Percentiles rank a stretch among this genome's conserved stretches.
phyloP scores from a whole-genome alignment of 2,888 invertebrate species.

The Trichogramma dendrolimi region DNA sequence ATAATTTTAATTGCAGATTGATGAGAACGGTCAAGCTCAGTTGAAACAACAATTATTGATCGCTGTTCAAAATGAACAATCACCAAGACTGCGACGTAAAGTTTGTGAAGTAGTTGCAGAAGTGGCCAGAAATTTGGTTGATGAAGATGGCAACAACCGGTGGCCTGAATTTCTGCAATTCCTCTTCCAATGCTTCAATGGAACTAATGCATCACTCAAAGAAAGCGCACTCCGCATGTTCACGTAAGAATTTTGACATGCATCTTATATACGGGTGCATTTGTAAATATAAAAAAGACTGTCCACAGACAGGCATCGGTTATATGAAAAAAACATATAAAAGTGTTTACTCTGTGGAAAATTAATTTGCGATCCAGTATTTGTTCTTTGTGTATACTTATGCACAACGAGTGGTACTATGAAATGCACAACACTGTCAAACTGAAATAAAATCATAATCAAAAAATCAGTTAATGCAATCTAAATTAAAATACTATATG shows the following conservation, averaged over 20 bases:
- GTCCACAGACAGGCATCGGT: constrained; percentile 24
- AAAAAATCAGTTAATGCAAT: background rate
- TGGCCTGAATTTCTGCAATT: constrained; percentile 97
- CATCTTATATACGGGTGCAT: constrained; percentile 52
- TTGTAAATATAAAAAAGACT: background rate
- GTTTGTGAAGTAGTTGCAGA: constrained; percentile 96
- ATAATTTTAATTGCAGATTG: constrained; percentile 54
- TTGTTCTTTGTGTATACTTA: constrained; percentile 16
- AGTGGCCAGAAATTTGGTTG: constrained; percentile 87
- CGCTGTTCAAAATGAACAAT: constrained; percentile 79
- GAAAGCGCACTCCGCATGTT: constrained; percentile 94
- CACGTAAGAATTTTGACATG: constrained; percentile 60
- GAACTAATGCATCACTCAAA: constrained; percentile 76
- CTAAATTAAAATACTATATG: background rate
- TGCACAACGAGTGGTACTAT: constrained; percentile 14
- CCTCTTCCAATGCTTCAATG: constrained; percentile 89
- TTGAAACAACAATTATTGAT: constrained; percentile 82
- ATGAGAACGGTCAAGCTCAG: constrained; percentile 76
- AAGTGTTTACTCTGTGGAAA: constrained; percentile 10
- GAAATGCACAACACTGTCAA: background rate
- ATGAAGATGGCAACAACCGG: constrained; percentile 91
- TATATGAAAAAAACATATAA: background rate
- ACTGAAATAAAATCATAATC: background rate
- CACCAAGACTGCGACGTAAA: constrained; percentile 77
- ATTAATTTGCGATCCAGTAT: constrained; percentile 2